These are phyloP conservation scores for Cephalopachus bancanus DNA, from an alignment of 2,797 vertebrate genomes.

Conservation along the genomic window DNA sequence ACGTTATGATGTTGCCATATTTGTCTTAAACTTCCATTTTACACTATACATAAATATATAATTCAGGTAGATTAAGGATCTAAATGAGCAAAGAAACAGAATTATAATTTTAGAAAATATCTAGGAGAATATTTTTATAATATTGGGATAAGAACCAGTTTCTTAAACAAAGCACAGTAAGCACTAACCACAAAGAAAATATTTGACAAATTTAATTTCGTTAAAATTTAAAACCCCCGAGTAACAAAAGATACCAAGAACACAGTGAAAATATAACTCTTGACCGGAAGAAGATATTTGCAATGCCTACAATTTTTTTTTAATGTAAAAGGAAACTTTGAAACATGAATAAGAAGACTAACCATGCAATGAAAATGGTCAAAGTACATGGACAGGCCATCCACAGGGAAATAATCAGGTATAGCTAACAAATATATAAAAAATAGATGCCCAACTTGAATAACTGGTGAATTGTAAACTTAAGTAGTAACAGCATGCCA, in stretches of 20 bases:
- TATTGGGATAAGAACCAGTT: accelerated
- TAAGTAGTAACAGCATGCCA: no score
- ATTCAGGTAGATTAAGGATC: no score
- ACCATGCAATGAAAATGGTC: no score
- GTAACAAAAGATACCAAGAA: background rate
- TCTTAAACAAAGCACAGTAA: background rate
- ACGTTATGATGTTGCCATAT: accelerated
- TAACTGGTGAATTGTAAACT: no score
- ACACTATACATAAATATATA: accelerated
- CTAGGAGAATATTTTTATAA: background rate
- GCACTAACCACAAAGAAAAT: background rate
- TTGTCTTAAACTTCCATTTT: no score
- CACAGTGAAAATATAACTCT: background rate
- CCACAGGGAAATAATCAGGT: no score
- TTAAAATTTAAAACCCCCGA: background rate
- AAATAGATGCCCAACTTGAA: no score
- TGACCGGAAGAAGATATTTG: background rate
- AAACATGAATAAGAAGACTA: no score
- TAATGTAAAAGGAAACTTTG: no score
- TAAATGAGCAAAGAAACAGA: accelerated
- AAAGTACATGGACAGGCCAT: no score
- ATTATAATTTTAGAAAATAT: background rate
- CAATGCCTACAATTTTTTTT: background rate
- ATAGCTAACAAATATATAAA: no score
- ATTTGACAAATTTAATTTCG: accelerated